A percentile compares a stretch with the other conserved stretches of the same genome.
These are phyloP conservation scores for Campoletis sonorensis DNA, from an alignment of 1,140 invertebrate species.

Conservation along the genomic window DNA sequence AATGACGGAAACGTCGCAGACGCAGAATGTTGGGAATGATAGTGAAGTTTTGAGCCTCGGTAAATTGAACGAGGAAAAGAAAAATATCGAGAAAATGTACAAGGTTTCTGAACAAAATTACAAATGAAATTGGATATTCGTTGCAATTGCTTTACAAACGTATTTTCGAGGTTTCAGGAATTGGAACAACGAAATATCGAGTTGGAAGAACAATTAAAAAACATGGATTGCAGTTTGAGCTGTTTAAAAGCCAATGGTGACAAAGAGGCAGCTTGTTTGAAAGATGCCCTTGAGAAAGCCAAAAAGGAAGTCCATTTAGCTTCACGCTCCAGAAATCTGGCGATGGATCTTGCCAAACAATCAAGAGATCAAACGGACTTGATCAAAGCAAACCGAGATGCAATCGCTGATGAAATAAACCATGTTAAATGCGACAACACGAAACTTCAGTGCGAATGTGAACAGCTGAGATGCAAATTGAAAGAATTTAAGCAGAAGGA, in stretches of 20 bases:
- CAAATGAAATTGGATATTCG: background rate
- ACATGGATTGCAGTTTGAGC: slow-evolving; percentile 49
- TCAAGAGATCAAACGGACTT: slow-evolving; percentile 52
- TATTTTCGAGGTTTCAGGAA: slow-evolving; percentile 48
- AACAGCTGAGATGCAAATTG: slow-evolving; percentile 56
- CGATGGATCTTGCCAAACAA: slow-evolving; percentile 57
- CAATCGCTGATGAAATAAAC: slow-evolving; percentile 54
- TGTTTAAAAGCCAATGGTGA: slow-evolving; percentile 53
- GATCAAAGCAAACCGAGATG: slow-evolving; percentile 55
- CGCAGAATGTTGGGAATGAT: background rate
- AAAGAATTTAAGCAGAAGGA: slow-evolving; percentile 52
- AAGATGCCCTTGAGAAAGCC: slow-evolving; percentile 50
- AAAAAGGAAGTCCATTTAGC: slow-evolving; percentile 57
- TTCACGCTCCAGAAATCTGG: slow-evolving; percentile 52
- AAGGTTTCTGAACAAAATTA: slow-evolving; percentile 27
- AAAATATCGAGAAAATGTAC: slow-evolving; percentile 6
- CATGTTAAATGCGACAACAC: slow-evolving; percentile 48
- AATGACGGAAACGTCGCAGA: background rate
- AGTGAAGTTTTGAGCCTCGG: background rate
- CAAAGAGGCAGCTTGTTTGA: slow-evolving; percentile 51
- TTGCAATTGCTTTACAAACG: slow-evolving; percentile 1
- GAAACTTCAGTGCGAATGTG: slow-evolving; percentile 53
- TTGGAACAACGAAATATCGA: slow-evolving; percentile 52
- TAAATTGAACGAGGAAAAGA: background rate
- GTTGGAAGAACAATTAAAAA: slow-evolving; percentile 56